phyloP scores from a whole-genome alignment of 2,888 invertebrate genomes.

The Oscheius myriophilus region DNA sequence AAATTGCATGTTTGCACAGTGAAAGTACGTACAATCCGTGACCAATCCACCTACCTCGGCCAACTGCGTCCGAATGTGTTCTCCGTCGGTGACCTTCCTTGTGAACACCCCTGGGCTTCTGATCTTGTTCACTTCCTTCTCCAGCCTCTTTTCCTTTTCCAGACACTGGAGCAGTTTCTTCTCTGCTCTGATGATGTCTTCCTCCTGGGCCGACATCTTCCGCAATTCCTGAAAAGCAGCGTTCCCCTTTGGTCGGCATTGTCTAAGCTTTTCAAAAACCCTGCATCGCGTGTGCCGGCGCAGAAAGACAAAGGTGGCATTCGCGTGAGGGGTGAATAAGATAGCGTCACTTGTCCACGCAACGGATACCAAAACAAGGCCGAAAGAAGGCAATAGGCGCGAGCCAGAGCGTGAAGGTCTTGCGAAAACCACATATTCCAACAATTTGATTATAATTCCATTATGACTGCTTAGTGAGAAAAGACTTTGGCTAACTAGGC shows the following conservation, averaged over 20 bases:
- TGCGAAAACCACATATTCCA: no score
- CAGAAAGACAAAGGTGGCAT: slow-evolving; percentile 17
- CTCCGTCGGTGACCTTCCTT: slow-evolving; percentile 16
- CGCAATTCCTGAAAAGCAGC: slow-evolving; percentile 12
- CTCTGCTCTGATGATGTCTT: slow-evolving; percentile 21
- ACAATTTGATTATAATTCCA: no score
- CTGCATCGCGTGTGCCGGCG: slow-evolving; percentile 1
- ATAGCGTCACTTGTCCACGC: slow-evolving; percentile 15
- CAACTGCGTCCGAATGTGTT: slow-evolving; percentile 21
- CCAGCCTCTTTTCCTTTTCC: slow-evolving; percentile 21
- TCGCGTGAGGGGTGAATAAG: slow-evolving; percentile 22
- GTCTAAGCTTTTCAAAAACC: no score
- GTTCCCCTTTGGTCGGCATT: neutral
- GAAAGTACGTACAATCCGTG: no score
- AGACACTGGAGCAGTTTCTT: slow-evolving; percentile 4
- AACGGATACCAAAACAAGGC: slow-evolving; percentile 20
- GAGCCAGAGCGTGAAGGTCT: no score
- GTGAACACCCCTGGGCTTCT: slow-evolving; percentile 23
- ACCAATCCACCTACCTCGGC: slow-evolving; percentile 14
- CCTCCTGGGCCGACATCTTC: slow-evolving; percentile 20
- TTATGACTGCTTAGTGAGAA: no score
- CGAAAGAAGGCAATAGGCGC: neutral
- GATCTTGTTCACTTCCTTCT: slow-evolving; percentile 21
- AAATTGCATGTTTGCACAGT: no score
- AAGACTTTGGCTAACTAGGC: no score